Evolutionary conservation across 2,888 invertebrate species (phyloP).

Genomic region (Lacanobia wlatinum): DNA sequence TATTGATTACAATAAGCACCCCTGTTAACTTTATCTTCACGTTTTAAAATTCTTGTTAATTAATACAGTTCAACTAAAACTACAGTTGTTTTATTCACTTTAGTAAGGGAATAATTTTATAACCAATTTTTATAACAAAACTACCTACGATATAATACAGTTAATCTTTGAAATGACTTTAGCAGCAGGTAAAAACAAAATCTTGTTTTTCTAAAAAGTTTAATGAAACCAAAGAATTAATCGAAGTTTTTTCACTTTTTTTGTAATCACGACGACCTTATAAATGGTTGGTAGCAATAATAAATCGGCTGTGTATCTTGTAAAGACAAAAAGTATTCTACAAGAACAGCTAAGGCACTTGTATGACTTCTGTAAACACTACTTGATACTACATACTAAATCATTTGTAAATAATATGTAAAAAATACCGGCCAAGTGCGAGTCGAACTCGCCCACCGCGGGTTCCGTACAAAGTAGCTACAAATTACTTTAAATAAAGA

Average conservation of each 20-base stretch:
- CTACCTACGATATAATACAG: not conserved
- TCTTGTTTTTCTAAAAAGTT: not conserved
- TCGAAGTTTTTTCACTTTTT: not conserved
- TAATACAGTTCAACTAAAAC: conserved; percentile 69
- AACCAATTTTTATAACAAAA: not conserved
- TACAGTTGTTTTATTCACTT: conserved; percentile 46
- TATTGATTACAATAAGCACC: conserved; percentile 27
- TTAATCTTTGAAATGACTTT: not conserved
- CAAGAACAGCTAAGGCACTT: not conserved
- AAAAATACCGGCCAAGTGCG: too few species aligned
- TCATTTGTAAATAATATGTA: conserved; percentile 6
- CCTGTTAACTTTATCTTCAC: conserved; percentile 53
- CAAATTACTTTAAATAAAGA: too few species aligned
- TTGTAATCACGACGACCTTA: not conserved
- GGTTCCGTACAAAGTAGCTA: too few species aligned
- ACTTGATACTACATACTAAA: too few species aligned
- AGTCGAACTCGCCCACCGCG: too few species aligned
- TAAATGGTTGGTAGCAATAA: not conserved
- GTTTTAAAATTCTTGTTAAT: conserved; percentile 71
- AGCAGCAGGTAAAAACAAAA: not conserved
- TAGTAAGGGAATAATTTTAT: not conserved
- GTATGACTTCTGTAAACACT: conserved; percentile 2
- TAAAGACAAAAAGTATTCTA: not conserved
- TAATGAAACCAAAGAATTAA: not conserved
- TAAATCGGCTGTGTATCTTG: not conserved